These are phyloP conservation scores for Eidolon dupreanum DNA, from an alignment of 2,797 vertebrate genomes.

Conservation along the genomic window DNA sequence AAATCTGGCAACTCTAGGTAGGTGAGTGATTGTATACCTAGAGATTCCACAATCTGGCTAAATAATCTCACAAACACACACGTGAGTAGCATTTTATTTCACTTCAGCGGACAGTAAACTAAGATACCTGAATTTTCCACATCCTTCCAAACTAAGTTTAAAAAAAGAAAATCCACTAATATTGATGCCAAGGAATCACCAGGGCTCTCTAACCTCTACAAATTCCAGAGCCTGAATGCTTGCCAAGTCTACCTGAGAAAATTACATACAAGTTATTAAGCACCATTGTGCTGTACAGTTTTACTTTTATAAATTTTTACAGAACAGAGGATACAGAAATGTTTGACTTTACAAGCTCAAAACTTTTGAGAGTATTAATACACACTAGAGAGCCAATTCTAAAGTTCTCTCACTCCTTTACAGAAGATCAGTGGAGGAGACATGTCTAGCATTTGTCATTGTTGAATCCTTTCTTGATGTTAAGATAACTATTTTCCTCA, in stretches of 20 bases:
- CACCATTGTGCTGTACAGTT: not conserved
- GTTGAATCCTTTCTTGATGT: not conserved
- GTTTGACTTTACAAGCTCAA: slow-evolving; percentile 30
- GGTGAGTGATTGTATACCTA: not conserved
- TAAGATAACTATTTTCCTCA: not conserved
- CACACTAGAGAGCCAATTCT: not conserved
- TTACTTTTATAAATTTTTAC: slow-evolving; percentile 58
- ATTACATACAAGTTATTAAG: slow-evolving; percentile 19
- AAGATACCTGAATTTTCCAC: not conserved
- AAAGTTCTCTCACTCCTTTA: not conserved
- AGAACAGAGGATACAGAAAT: slow-evolving; percentile 33
- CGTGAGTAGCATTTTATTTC: slow-evolving; percentile 12
- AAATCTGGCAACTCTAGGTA: slow-evolving; percentile 8
- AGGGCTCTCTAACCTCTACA: slow-evolving; percentile 43
- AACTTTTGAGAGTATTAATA: not conserved
- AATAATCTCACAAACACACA: slow-evolving; percentile 13
- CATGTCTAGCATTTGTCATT: not conserved
- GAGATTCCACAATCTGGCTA: slow-evolving; percentile 38
- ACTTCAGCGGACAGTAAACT: slow-evolving; percentile 6
- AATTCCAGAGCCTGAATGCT: slow-evolving; percentile 6
- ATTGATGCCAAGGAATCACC: slow-evolving; percentile 28
- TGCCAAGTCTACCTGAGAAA: not conserved
- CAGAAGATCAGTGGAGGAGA: not conserved
- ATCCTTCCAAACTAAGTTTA: slow-evolving; percentile 20
- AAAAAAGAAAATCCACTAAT: not conserved